Percentiles rank a stretch among this genome's conserved stretches.
Conservation (phyloP, 2,888 invertebrate genomes). For the Lepidochrysops patricia region DNA sequence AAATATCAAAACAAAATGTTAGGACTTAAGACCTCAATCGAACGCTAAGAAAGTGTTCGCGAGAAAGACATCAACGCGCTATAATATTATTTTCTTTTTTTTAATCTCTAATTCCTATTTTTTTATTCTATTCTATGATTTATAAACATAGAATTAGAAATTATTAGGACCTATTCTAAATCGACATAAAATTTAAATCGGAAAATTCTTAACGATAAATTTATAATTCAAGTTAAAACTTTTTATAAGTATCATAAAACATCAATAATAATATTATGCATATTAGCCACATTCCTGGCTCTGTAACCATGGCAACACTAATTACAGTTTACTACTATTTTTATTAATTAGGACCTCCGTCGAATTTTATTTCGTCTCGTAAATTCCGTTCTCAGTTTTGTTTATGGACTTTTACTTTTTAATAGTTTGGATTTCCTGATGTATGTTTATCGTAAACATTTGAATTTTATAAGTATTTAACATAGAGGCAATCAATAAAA, state of each 20-base stretch:
- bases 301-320: neutral
- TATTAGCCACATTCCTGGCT: neutral
- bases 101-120: too few relatives aligned
- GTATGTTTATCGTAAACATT: neutral
- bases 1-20: neutral
- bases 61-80: neutral
- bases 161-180: too few relatives aligned
- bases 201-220: too few relatives aligned
- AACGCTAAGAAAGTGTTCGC: neutral
- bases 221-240: neutral
- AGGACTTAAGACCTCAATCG: neutral
- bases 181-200: too few relatives aligned
- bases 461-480: neutral
- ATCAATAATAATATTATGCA: neutral
- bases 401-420: neutral
- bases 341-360: slow-evolving; percentile 8
- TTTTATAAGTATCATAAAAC: neutral
- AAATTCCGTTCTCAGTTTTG: slow-evolving; percentile 8
- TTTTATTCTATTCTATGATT: too few relatives aligned
- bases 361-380: slow-evolving; percentile 4
- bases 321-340: neutral
- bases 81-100: too few relatives aligned
- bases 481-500: neutral
- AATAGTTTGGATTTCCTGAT: neutral
- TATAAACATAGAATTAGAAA: too few relatives aligned